phyloP scores from a whole-genome alignment of 2,797 vertebrate genomes.

The Sebastes cheni region DNA sequence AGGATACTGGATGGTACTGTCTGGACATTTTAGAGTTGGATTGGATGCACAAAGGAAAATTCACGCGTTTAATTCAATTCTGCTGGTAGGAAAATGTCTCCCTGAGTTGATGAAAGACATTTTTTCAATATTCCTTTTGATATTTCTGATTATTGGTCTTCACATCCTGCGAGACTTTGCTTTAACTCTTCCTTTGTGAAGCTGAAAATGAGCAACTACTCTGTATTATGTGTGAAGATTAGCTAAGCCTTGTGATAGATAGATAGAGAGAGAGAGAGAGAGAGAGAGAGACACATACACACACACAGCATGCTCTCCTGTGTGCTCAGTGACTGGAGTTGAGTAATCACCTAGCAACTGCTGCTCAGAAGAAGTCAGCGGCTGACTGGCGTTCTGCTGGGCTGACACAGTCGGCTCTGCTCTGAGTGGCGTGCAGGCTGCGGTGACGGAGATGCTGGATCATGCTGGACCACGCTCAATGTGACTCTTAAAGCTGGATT shows the following conservation, averaged over 20 bases:
- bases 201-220: constrained; percentile 21
- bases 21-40: constrained; percentile 3
- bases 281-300: neutral
- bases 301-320: constrained; percentile 25
- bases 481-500: constrained; percentile 20
- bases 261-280: constrained; percentile 1
- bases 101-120: neutral
- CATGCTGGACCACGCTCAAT: constrained; percentile 28
- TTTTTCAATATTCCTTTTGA: neutral
- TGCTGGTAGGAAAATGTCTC: neutral
- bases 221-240: constrained; percentile 11
- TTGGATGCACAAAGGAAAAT: neutral
- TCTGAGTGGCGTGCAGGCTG: constrained; percentile 37
- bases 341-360: constrained; percentile 84
- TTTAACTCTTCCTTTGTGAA: constrained; percentile 4
- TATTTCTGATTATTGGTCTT: neutral
- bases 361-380: constrained; percentile 77
- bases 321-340: constrained; percentile 67
- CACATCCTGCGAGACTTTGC: neutral
- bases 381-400: constrained; percentile 58
- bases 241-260: constrained; percentile 9
- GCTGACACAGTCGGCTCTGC: constrained; percentile 42
- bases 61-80: neutral
- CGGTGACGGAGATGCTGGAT: constrained; percentile 29
- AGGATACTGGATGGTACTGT: constrained; percentile 3